Percentiles rank a stretch among this genome's conserved stretches.
Conservation (phyloP, 1,140 invertebrate species). For the Sycophila sp. region DNA sequence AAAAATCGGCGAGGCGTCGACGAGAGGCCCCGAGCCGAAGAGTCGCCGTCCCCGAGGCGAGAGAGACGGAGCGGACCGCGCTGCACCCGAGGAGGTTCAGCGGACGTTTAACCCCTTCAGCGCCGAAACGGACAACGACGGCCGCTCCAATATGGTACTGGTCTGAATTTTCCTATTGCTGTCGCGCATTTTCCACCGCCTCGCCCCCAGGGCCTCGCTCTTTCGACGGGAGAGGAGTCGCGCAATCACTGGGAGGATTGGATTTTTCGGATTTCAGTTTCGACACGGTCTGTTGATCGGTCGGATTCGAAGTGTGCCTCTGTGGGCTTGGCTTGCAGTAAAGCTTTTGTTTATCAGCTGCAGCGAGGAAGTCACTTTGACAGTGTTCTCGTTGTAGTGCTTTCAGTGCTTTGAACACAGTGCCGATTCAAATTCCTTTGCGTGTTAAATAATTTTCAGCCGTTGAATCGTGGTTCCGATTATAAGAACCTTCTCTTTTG, state of each 20-base stretch:
- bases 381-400: neutral
- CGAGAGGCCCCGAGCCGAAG: neutral
- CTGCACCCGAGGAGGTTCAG: neutral
- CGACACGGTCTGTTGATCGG: neutral
- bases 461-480: too few relatives aligned
- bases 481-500: too few relatives aligned
- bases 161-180: neutral
- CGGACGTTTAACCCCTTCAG: slow-evolving; percentile 19
- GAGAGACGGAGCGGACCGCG: neutral
- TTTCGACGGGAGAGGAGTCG: too few relatives aligned
- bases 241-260: neutral
- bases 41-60: neutral
- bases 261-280: neutral
- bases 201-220: neutral
- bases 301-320: neutral
- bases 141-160: slow-evolving; percentile 52
- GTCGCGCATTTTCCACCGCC: neutral
- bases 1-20: too few relatives aligned
- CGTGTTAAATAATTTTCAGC: too few relatives aligned
- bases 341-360: slow-evolving; percentile 9
- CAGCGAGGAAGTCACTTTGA: neutral
- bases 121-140: slow-evolving; percentile 46
- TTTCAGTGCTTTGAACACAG: neutral
- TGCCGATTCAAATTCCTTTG: too few relatives aligned
- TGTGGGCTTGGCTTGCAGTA: neutral